Base-by-base conservation (phyloP, 2,113 vertebrate species). In the Anser brachyrhynchus region DNA sequence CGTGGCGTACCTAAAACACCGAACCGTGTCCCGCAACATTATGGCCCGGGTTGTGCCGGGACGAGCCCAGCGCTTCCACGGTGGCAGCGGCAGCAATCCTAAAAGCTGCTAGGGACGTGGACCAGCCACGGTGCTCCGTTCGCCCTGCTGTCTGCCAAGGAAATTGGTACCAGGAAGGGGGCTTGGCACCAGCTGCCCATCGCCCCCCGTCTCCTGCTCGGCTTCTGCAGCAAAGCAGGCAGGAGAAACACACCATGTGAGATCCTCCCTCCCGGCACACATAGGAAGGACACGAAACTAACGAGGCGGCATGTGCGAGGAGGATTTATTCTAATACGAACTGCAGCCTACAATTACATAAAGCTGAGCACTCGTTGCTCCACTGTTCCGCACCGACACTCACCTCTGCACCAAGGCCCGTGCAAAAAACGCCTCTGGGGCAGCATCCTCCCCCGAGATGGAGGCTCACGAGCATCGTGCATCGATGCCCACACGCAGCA, bases 41-140 rank as follows among this genome's bases (percentile, higher is more conserved):
- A 9, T 6, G 37, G 37, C 49, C 76, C 43, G 39, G 23, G 13
- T 9, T 33, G 52, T 43, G 21, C 39, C 33, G 39, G 31, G 44
- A 23, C 31, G 33, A 19, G 31, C 52, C 33, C 31, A 7, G 20
- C 7, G 35, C 31, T 73, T 41, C 35, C 39, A 13, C 20, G 23
- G 70, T 21, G 37, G 25, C 21, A 15, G 54, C 51, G 11, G 3
- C 20, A 73, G 39, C 2, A 26, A 43, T 52, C 64, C 46, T 15
- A 54, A 90, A 33, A 39, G 39, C 64, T 8, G 19, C 21, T 21
- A 1, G 18, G 49, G 55, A 72, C 6, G 22, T 2, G 58, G 70
- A 37, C 4, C 0, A 3, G 41, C 43, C 57, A 20, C 0, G 0
- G 72, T 1, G 20, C 35, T 49, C 33, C 66, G 1, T n/a, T 23